A percentile compares a stretch with the other conserved stretches of the same genome.
These are phyloP conservation scores for Zhengitettix transpicula DNA, from an alignment of 2,888 invertebrate genomes.

Conservation along the genomic window DNA sequence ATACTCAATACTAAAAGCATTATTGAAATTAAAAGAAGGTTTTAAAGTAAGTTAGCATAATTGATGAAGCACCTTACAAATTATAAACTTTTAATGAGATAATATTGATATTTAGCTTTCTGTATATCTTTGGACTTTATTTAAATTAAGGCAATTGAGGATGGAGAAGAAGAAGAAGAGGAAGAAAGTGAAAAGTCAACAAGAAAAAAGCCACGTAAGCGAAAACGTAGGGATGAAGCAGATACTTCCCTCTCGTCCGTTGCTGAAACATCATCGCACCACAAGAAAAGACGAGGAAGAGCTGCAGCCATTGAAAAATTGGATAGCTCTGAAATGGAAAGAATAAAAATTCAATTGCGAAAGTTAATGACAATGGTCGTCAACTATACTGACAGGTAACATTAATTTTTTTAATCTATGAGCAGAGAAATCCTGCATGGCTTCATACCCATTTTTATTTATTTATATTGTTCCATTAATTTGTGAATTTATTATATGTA, in stretches of 20 bases:
- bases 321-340: conserved; percentile 1
- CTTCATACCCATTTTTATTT: too few species aligned
- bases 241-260: conserved; percentile 3
- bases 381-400: conserved; percentile 29
- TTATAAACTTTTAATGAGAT: background rate
- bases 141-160: conserved; percentile 13
- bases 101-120: background rate
- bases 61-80: too few species aligned
- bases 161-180: conserved; percentile 15
- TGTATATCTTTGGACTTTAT: background rate
- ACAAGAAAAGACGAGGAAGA: conserved; percentile 12
- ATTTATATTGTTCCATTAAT: too few species aligned
- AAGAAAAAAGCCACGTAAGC: conserved; percentile 14
- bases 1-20: too few species aligned
- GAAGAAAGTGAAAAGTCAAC: conserved; percentile 16
- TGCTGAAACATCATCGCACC: conserved; percentile 5
- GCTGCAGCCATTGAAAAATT: conserved; percentile 11
- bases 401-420: too few species aligned
- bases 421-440: too few species aligned
- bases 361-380: conserved; percentile 31
- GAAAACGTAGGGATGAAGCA: conserved; percentile 16
- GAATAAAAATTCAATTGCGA: conserved; percentile 25
- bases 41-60: too few species aligned
- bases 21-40: too few species aligned
- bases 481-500: too few species aligned